phyloP scores from a whole-genome alignment of 1,140 invertebrate species.

The Laupala kohalensis region DNA sequence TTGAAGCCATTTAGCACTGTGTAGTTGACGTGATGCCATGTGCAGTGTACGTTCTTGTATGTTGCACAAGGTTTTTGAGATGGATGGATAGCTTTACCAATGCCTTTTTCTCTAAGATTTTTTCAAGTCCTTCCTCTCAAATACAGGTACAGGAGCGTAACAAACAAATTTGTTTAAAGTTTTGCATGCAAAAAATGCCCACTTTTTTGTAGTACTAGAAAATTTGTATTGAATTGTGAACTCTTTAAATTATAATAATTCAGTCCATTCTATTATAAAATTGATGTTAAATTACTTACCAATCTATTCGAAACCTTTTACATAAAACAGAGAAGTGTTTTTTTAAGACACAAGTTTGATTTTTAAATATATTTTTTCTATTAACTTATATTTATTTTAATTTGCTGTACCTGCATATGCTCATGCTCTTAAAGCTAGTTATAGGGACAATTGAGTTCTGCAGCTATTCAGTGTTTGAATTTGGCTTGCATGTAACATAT shows the following conservation, averaged over 20 bases:
- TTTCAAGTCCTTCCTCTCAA: background rate
- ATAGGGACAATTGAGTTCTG: background rate
- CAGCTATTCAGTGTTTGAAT: background rate
- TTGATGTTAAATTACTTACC: too few species aligned
- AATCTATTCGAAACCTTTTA: too few species aligned
- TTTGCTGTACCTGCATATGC: background rate
- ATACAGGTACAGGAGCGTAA: background rate
- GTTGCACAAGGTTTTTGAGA: background rate
- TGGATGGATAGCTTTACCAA: background rate
- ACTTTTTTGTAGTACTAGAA: too few species aligned
- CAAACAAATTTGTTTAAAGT: too few species aligned
- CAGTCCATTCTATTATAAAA: too few species aligned
- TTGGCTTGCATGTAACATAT: background rate
- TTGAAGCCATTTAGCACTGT: background rate
- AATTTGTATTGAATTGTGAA: too few species aligned
- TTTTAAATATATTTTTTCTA: background rate
- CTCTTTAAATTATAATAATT: too few species aligned
- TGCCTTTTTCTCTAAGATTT: background rate
- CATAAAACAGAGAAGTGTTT: too few species aligned
- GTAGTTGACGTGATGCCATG: background rate
- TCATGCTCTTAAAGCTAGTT: background rate
- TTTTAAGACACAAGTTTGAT: too few species aligned
- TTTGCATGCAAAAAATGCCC: too few species aligned
- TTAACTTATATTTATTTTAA: background rate
- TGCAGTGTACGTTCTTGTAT: background rate